A percentile compares a stretch with the other conserved stretches of the same genome.
Conservation (phyloP, 2,113 vertebrate genomes). For the Morone saxatilis region DNA sequence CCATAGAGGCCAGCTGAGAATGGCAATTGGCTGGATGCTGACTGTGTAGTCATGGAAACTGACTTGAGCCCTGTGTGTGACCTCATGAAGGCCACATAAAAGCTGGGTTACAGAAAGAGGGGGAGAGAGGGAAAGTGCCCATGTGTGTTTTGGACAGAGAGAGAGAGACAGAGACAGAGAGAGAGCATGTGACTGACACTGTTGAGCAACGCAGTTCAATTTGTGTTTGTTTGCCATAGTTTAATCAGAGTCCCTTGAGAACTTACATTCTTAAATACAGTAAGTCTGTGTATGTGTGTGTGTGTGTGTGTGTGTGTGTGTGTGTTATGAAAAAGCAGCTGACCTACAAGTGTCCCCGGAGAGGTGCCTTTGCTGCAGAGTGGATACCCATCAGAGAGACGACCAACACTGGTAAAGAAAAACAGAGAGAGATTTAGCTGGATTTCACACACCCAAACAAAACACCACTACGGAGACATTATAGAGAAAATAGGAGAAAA, state of each 20-base stretch:
- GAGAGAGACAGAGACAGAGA: not conserved
- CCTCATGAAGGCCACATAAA: conserved; percentile 71
- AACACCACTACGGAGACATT: conserved; percentile 11
- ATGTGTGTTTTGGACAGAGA: conserved; percentile 7
- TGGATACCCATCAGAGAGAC: conserved; percentile 69
- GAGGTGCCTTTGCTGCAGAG: conserved; percentile 62
- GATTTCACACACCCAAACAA: conserved; percentile 20
- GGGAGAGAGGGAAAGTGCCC: conserved; percentile 20
- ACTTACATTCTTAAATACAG: conserved; percentile 14
- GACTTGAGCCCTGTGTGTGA: conserved; percentile 69
- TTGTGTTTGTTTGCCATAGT: conserved; percentile 21
- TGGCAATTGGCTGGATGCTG: conserved; percentile 64
- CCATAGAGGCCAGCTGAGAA: conserved; percentile 53
- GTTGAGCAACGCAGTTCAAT: conserved; percentile 57
- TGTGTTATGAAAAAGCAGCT: conserved; percentile 70
- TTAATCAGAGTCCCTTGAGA: conserved; percentile 23
- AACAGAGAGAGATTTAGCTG: conserved; percentile 44
- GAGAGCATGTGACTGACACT: conserved; percentile 18
- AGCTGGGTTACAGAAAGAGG: conserved; percentile 46
- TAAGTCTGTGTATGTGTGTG: not conserved
- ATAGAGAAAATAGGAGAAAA: not conserved
- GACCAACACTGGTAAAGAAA: conserved; percentile 58
- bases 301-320: conserved; percentile 19
- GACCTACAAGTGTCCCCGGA: conserved; percentile 75
- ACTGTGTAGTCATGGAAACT: conserved; percentile 74